Evolutionary conservation across 2,113 vertebrate genomes (phyloP).

Genomic region (Rhadina sibilatrix): DNA sequence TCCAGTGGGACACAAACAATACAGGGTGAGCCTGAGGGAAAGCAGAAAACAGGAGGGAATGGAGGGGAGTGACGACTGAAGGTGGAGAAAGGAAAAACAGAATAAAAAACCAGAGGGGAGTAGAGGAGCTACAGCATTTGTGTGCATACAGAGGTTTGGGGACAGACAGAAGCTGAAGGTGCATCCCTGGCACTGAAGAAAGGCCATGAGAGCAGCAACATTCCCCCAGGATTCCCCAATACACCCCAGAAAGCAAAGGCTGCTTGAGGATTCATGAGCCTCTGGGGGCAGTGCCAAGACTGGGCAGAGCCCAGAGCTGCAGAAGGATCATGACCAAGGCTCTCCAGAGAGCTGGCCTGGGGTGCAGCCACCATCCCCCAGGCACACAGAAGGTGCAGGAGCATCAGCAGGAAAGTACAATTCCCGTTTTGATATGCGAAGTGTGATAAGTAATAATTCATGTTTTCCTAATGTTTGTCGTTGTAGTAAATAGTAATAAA

Average conservation of each 20-base stretch:
- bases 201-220: not conserved
- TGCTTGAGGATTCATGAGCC: not conserved
- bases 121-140: rapidly evolving
- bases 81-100: not conserved
- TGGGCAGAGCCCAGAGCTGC: rapidly evolving
- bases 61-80: not conserved
- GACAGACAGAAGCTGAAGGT: not conserved
- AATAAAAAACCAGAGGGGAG: not conserved
- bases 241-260: not conserved
- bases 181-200: not conserved
- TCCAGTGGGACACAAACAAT: rapidly evolving
- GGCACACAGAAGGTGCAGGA: not conserved
- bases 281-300: rapidly evolving
- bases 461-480: too few relatives aligned
- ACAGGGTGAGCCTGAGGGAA: not conserved
- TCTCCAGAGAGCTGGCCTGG: not conserved
- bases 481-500: too few relatives aligned
- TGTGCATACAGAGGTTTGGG: rapidly evolving
- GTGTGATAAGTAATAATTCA: too few relatives aligned
- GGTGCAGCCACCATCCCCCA: not conserved
- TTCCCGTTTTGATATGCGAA: not conserved
- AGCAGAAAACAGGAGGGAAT: not conserved
- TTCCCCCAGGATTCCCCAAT: not conserved
- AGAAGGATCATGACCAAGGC: not conserved
- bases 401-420: not conserved